Percentiles rank a stretch among this genome's conserved stretches.
phyloP scores from a whole-genome alignment of 2,888 invertebrate genomes.

The Mythimna ferrago region DNA sequence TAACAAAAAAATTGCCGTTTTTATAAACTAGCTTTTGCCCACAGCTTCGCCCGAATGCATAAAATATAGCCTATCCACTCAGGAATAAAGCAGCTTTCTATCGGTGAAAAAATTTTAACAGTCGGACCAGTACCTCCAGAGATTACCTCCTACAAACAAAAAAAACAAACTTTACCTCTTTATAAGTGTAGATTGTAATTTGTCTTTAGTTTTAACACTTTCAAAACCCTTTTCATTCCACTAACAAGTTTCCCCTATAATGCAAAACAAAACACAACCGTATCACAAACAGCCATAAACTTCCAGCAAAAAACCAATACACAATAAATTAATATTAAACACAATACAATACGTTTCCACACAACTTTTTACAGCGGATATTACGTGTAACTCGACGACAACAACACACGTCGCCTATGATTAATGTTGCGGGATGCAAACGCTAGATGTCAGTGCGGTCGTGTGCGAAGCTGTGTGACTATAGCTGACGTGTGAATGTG shows the following conservation, averaged over 20 bases:
- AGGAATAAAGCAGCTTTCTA: too few relatives aligned
- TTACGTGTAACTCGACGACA: slow-evolving; percentile 59
- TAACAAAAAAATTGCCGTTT: too few relatives aligned
- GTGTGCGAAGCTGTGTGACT: slow-evolving; percentile 8
- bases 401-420: slow-evolving; percentile 57
- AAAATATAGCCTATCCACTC: too few relatives aligned
- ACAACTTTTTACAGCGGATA: slow-evolving; percentile 59
- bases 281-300: not conserved
- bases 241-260: not conserved
- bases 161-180: too few relatives aligned
- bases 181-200: too few relatives aligned
- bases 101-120: too few relatives aligned
- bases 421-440: slow-evolving; percentile 59
- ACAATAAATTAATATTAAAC: slow-evolving; percentile 41
- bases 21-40: too few relatives aligned
- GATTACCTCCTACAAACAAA: too few relatives aligned
- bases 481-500: slow-evolving; percentile 34
- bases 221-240: not conserved
- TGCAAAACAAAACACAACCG: not conserved
- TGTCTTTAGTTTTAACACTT: too few relatives aligned
- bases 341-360: slow-evolving; percentile 40
- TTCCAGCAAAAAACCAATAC: slow-evolving; percentile 23
- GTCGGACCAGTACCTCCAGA: too few relatives aligned
- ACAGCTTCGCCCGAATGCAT: too few relatives aligned
- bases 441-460: slow-evolving; percentile 57